These are phyloP conservation scores for Eupithecia pulchellata DNA, from an alignment of 2,888 invertebrate species.

Conservation along the genomic window DNA sequence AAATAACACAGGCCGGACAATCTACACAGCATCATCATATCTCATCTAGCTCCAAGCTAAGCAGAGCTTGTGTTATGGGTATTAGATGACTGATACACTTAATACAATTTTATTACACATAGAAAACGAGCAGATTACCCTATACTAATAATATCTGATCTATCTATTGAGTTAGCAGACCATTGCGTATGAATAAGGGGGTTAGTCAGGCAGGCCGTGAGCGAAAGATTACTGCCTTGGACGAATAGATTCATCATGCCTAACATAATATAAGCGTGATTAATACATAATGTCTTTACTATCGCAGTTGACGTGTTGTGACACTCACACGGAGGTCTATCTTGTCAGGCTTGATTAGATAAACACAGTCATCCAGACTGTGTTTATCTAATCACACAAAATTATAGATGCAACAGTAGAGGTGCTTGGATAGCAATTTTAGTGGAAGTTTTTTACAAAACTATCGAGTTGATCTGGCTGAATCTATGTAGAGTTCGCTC, in stretches of 20 bases:
- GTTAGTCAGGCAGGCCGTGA: not conserved
- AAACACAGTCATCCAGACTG: too few relatives aligned
- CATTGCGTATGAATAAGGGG: too few relatives aligned
- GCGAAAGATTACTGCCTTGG: not conserved
- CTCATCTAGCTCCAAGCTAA: too few relatives aligned
- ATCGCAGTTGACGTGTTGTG: not conserved
- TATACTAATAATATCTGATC: too few relatives aligned
- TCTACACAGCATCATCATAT: too few relatives aligned
- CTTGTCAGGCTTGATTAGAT: not conserved
- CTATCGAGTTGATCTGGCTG: not conserved
- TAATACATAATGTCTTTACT: not conserved
- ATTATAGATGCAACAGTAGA: not conserved
- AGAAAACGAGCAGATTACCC: too few relatives aligned
- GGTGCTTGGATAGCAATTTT: not conserved
- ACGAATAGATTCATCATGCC: not conserved
- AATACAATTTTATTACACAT: too few relatives aligned
- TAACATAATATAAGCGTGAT: not conserved
- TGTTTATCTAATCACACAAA: not conserved
- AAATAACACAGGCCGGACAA: too few relatives aligned
- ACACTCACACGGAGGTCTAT: not conserved
- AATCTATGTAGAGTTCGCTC: not conserved
- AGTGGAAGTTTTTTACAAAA: not conserved
- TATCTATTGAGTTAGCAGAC: too few relatives aligned
- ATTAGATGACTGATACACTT: too few relatives aligned
- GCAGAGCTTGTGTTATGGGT: too few relatives aligned